These are phyloP conservation scores for Leuciscus idus DNA, from an alignment of 2,113 vertebrate genomes.

Conservation along the genomic window DNA sequence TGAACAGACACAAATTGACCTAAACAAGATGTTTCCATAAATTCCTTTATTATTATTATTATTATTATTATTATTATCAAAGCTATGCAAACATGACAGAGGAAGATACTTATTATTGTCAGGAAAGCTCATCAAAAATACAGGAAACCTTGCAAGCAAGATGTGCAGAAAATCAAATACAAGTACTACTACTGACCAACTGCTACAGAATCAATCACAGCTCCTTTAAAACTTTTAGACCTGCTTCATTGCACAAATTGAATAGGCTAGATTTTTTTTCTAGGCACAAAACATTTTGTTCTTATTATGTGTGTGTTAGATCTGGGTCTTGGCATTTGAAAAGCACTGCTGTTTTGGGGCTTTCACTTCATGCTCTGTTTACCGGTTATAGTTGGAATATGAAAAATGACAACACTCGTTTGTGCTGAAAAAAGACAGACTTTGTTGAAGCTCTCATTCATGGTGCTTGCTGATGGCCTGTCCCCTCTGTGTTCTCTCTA, in stretches of 20 bases:
- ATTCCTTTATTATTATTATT: background rate
- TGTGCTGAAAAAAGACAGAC: constrained; percentile 43
- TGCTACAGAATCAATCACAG: constrained; percentile 16
- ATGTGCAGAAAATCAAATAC: background rate
- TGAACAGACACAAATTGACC: background rate
- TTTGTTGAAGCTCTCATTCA: constrained; percentile 46
- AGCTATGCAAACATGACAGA: background rate
- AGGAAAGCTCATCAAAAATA: background rate
- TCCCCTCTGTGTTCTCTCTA: constrained; percentile 43
- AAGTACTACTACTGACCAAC: background rate
- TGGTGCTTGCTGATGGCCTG: constrained; percentile 45
- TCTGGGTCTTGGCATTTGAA: background rate
- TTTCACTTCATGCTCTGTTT: constrained; percentile 17
- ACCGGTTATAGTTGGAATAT: constrained; percentile 18
- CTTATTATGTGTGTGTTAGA: constrained; percentile 7
- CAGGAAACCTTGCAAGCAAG: too few relatives aligned
- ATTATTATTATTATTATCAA: too few relatives aligned
- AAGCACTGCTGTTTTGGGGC: background rate
- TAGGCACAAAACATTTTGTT: constrained; percentile 5
- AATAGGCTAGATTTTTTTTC: background rate
- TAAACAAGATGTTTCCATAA: background rate
- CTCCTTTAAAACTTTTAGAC: background rate
- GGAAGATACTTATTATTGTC: background rate
- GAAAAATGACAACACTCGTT: constrained; percentile 49
- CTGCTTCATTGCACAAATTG: constrained; percentile 15